Base-by-base conservation (phyloP, 2,113 vertebrate genomes). In the Corythaeola cristata region DNA sequence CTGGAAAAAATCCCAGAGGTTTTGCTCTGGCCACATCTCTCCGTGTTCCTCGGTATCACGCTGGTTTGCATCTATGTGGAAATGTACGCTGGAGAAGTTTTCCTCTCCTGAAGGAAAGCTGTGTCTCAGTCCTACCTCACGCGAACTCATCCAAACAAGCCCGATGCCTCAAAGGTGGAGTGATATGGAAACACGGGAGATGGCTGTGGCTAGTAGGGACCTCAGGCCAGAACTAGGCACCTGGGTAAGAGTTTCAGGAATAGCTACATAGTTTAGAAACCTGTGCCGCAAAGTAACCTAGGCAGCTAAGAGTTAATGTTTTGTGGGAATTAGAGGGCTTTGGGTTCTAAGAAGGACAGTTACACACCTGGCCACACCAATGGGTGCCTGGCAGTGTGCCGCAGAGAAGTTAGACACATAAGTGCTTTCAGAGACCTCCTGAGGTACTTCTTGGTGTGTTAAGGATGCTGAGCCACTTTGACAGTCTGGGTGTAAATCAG, bases 201-300 rank as follows among this genome's bases (percentile, higher is more conserved):
- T 50, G 44, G n/a, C 53, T 67, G 47, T 60, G 66, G 9, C 50
- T 27, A 8, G 15, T 3, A 69, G 45, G 67, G 13, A 28, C 37
- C 52, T 80, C 68, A 39, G 55, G 24, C 53, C 59, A 47, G 58
- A 47, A 8, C 8, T 13, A 47, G 17, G 20, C 41, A 84, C n/a
- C 22, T 15, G 60, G 23, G 15, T 20, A 45, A 69, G 66, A 5
- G 44, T 27, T 53, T 17, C 50, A 67, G 64, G 33, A 82, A 19
- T 5, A 90, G 67, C n/a, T 39, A 47, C 9, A 5, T 60, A 18
- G 59, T 67, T 58, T 15, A 59, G 50, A 85, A 92, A 58, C 7
- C 47, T 56, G 58, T 45, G 32, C 37, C 47, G 78, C 32, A 68
- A 20, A 75, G 27, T 0, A 0, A 45, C 37, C 28, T 12, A 18